phyloP scores from a whole-genome alignment of 1,140 invertebrate species.

The Melanaphis sacchari region DNA sequence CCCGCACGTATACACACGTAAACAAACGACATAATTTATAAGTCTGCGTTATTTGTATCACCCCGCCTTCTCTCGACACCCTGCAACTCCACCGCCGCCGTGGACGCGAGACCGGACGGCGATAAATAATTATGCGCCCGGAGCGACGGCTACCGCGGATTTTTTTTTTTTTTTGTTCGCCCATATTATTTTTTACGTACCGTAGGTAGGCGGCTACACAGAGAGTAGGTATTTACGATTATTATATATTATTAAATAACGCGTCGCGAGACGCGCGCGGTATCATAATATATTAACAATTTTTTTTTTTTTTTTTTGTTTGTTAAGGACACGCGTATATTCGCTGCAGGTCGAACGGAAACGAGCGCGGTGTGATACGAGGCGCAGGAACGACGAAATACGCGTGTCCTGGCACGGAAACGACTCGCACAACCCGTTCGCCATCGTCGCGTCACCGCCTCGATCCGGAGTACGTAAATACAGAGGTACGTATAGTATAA shows the following conservation, averaged over 20 bases:
- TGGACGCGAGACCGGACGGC: background rate
- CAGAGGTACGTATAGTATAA: background rate
- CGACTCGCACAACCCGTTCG: conserved; percentile 2
- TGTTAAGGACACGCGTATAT: background rate
- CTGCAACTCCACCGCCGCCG: background rate
- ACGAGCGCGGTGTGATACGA: background rate
- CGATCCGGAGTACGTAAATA: background rate
- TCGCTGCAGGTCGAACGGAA: background rate
- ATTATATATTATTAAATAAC: background rate
- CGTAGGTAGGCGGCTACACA: background rate
- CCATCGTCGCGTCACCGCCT: background rate
- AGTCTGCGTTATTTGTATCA: background rate
- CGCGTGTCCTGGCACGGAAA: conserved; percentile 37
- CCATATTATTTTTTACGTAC: background rate
- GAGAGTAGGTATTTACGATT: background rate
- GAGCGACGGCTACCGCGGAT: conserved; percentile 3
- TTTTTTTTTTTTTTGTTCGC: background rate
- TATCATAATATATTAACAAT: background rate
- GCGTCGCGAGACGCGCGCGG: background rate
- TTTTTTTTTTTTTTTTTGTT: background rate
- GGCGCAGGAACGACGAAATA: background rate
- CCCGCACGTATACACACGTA: background rate
- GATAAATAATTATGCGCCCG: conserved; percentile 11
- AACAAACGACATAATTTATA: conserved; percentile 42
- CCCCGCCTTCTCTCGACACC: background rate